Conservation (phyloP, 2,113 vertebrate species). For the Tenebrosternarchus preto region DNA sequence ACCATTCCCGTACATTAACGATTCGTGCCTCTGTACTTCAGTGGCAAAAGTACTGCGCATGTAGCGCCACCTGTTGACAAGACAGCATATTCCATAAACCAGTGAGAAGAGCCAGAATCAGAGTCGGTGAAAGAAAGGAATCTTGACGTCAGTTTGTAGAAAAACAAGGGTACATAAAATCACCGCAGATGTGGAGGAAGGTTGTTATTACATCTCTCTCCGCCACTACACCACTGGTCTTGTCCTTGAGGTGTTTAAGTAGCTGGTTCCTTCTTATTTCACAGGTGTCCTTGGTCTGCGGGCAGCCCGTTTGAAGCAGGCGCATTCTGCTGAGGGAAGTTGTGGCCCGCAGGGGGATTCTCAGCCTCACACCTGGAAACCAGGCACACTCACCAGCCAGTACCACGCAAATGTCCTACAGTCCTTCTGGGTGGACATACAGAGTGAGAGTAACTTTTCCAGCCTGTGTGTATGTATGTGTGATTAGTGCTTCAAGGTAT, state of each 20-base stretch:
- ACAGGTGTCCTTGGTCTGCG: neutral
- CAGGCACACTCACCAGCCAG: neutral
- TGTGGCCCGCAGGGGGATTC: neutral
- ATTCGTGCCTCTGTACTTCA: slow-evolving; percentile 25
- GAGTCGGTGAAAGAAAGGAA: slow-evolving; percentile 1
- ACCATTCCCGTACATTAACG: neutral
- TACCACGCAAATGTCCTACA: neutral
- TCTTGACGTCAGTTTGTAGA: slow-evolving; percentile 14
- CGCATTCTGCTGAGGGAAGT: neutral
- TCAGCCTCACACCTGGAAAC: neutral
- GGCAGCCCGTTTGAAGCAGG: neutral
- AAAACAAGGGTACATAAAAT: slow-evolving; percentile 15
- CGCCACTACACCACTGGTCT: neutral
- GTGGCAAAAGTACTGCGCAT: slow-evolving; percentile 31
- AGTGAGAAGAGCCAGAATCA: slow-evolving; percentile 7
- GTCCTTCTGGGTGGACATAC: neutral
- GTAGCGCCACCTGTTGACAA: neutral
- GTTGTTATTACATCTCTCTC: neutral
- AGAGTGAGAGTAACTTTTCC: neutral
- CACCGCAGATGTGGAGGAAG: slow-evolving; percentile 25
- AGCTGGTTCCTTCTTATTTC: neutral
- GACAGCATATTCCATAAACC: slow-evolving; percentile 27
- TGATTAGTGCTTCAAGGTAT: slow-evolving; percentile 33
- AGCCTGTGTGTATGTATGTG: neutral
- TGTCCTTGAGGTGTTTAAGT: slow-evolving; percentile 13